Conservation (phyloP, 2,888 invertebrate species). For the Dasysyrphus albostriatus region DNA sequence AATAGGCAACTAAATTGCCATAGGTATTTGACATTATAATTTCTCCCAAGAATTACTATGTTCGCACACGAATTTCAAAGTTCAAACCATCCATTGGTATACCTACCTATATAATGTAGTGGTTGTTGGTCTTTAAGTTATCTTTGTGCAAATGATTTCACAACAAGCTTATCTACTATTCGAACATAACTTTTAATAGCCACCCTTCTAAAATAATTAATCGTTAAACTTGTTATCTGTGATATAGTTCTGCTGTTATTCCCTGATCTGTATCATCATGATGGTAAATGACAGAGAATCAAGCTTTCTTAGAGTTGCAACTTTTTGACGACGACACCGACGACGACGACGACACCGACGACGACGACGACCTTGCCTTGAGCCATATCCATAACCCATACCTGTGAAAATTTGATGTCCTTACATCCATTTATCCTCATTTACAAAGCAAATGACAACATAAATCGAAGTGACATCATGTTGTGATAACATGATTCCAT, state of each 20-base stretch:
- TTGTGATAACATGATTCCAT: slow-evolving; percentile 63
- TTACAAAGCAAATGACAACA: slow-evolving; percentile 45
- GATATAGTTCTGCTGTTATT: neutral
- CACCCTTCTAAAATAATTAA: slow-evolving; percentile 14
- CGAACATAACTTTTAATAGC: slow-evolving; percentile 23
- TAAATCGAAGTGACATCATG: slow-evolving; percentile 70
- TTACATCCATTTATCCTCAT: neutral
- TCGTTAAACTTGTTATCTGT: slow-evolving; percentile 17
- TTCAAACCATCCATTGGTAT: neutral
- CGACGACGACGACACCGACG: neutral
- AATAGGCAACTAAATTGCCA: neutral
- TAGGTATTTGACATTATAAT: neutral
- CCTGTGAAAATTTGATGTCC: slow-evolving; percentile 26
- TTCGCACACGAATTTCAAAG: neutral
- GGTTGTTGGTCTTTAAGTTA: neutral
- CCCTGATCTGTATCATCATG: neutral
- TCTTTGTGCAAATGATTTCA: slow-evolving; percentile 4
- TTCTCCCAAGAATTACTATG: neutral
- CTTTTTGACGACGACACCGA: neutral
- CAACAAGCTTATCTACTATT: slow-evolving; percentile 22
- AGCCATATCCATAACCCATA: slow-evolving; percentile 8
- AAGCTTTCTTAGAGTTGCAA: slow-evolving; percentile 19
- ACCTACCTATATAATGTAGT: neutral
- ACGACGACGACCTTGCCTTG: slow-evolving; percentile 9
- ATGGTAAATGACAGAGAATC: slow-evolving; percentile 1